Evolutionary conservation across 1,140 invertebrate species (phyloP).

Genomic region (Paracyclopina nana): DNA sequence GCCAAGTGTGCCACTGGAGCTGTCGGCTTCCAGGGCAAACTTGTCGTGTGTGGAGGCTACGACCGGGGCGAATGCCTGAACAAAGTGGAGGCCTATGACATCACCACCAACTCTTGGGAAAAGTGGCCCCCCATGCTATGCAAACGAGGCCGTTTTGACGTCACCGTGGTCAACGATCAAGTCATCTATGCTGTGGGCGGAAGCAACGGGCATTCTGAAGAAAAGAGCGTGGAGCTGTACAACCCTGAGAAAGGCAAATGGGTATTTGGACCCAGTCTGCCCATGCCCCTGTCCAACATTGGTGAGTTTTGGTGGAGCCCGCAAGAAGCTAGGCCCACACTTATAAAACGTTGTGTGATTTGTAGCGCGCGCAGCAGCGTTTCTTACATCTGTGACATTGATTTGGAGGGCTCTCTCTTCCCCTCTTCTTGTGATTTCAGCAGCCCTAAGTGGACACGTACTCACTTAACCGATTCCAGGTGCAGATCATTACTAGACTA

Average conservation of each 20-base stretch:
- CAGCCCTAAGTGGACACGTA: too few species aligned
- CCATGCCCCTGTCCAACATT: conserved; percentile 43
- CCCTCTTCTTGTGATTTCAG: too few species aligned
- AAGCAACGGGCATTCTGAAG: conserved; percentile 50
- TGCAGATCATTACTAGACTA: too few species aligned
- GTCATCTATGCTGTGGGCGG: conserved; percentile 55
- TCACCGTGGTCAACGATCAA: conserved; percentile 40
- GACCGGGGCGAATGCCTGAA: conserved; percentile 60
- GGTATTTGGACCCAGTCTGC: conserved; percentile 37
- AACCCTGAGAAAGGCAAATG: conserved; percentile 38
- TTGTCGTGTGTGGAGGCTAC: conserved; percentile 62
- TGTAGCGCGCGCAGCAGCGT: too few species aligned
- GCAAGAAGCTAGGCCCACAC: too few species aligned
- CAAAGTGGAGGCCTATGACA: conserved; percentile 49
- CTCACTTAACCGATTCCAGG: too few species aligned
- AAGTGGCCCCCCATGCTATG: conserved; percentile 42
- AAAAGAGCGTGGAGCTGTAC: conserved; percentile 44
- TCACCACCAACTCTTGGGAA: conserved; percentile 44
- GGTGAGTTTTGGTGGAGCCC: conserved; percentile 28
- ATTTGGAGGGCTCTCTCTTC: too few species aligned
- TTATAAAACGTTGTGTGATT: too few species aligned
- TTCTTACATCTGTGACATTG: too few species aligned
- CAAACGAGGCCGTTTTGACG: conserved; percentile 49
- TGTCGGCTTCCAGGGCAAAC: conserved; percentile 39
- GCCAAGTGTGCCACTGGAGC: conserved; percentile 52